These are phyloP conservation scores for Clivina fossor DNA, from an alignment of 2,888 invertebrate species.

Conservation along the genomic window DNA sequence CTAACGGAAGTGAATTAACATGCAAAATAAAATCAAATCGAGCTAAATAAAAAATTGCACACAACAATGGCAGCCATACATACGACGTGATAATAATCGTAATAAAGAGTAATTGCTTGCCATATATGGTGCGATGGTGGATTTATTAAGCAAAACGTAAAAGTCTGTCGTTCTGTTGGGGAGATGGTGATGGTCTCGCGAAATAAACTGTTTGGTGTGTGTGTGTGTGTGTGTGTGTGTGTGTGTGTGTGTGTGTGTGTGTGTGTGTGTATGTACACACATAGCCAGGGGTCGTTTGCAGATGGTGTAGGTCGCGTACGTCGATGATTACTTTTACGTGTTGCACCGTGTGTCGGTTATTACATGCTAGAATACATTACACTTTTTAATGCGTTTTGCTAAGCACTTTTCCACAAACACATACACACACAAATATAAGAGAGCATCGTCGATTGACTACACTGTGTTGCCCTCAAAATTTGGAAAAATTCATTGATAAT, in stretches of 20 bases:
- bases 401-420: background rate
- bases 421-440: background rate
- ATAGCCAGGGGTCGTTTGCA: too few species aligned
- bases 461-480: too few species aligned
- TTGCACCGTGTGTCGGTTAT: slow-evolving; percentile 9
- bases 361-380: background rate
- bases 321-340: slow-evolving; percentile 12
- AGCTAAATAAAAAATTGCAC: too few species aligned
- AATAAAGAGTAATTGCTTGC: slow-evolving; percentile 31
- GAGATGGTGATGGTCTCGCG: too few species aligned
- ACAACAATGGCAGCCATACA: slow-evolving; percentile 25
- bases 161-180: too few species aligned
- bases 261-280: too few species aligned
- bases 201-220: too few species aligned
- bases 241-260: too few species aligned
- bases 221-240: too few species aligned
- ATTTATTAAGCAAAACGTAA: slow-evolving; percentile 20
- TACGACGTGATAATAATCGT: slow-evolving; percentile 32
- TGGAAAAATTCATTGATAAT: too few species aligned
- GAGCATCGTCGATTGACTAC: background rate
- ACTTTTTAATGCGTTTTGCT: background rate
- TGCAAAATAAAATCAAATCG: too few species aligned
- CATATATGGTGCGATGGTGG: slow-evolving; percentile 21
- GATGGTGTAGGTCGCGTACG: too few species aligned
- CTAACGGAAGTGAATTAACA: slow-evolving; percentile 28